Percentiles rank a stretch among this genome's conserved stretches.
phyloP scores from a whole-genome alignment of 2,113 vertebrate species.

The Cheilinus undulatus region DNA sequence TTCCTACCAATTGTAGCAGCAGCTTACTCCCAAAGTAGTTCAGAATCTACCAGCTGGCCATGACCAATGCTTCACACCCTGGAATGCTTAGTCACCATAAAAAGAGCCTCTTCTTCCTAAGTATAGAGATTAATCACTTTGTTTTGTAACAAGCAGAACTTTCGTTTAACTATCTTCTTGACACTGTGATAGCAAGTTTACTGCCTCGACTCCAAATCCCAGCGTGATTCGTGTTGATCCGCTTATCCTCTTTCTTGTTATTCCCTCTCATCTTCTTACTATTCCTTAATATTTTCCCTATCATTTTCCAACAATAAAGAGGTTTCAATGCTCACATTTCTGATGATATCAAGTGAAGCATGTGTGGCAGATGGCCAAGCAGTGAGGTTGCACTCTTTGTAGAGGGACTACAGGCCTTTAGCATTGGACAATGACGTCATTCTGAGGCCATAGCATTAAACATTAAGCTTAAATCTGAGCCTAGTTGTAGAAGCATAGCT shows the following conservation, averaged over 20 bases:
- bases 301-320: neutral
- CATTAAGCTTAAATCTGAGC: no score
- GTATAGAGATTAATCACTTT: conserved; percentile 64
- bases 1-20: conserved; percentile 62
- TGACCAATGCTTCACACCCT: conserved; percentile 61
- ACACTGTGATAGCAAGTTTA: conserved; percentile 21
- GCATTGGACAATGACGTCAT: no score
- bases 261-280: conserved; percentile 5
- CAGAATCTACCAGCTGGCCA: conserved; percentile 71
- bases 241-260: conserved; percentile 44
- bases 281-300: conserved; percentile 13
- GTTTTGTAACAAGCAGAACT: conserved; percentile 45
- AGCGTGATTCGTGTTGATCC: conserved; percentile 50
- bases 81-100: conserved; percentile 65
- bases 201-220: conserved; percentile 44
- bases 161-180: conserved; percentile 33
- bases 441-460: no score
- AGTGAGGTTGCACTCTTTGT: no score
- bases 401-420: no score
- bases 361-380: no score
- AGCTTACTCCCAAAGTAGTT: conserved; percentile 74
- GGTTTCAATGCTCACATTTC: no score
- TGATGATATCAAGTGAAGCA: no score
- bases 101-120: conserved; percentile 51
- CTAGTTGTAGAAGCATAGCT: no score